Evolutionary conservation across 2,113 vertebrate genomes (phyloP), one percentile per base, ranked within the genome.

Genomic region (Ia io): DNA sequence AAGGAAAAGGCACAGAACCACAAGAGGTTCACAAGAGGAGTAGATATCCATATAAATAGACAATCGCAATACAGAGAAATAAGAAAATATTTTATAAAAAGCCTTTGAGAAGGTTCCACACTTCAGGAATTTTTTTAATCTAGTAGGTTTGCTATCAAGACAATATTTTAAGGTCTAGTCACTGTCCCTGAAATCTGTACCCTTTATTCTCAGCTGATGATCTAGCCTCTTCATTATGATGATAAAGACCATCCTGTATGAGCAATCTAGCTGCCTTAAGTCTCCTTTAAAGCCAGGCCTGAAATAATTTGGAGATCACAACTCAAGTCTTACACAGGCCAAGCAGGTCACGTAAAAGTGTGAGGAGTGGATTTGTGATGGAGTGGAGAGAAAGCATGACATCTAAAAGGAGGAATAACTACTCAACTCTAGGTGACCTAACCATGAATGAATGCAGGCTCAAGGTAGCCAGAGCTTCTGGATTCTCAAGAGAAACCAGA

Each of bases 51-150:
- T 51, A 13, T 76, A 93, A 97, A 88, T 30, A 78, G 74, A 88
- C 20, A 40, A 37, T 59, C 22, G 63, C 40, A 88, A 85, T 82
- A 91, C 51, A 84, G 71, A 95, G 13, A 25, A 94, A 67, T 77
- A 80, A 88, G 44, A 70, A 90, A 84, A 63, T 77, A 85, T 56
- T 77, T 89, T 84, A 56, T 49, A 56, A 90, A 95, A 96, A 22
- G 7, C 35, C 69, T 78, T 84, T 86, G 32, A 89, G 70, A 94
- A 74, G 18, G 3, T 76, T 80, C 37, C 67, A 93, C 20, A 22
- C 16, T 51, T 80, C 56, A 42, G 76, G 25, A 70, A 20, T 32
- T 47, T 69, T n/a, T 93, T 92, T 96, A 86, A 20, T 56, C 30
- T 35, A 12, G 2, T 61, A 71, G 93, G 51, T 51, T 91, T 96